Base-by-base conservation (phyloP, 2,113 vertebrate species). In the Henicopernis longicauda region DNA sequence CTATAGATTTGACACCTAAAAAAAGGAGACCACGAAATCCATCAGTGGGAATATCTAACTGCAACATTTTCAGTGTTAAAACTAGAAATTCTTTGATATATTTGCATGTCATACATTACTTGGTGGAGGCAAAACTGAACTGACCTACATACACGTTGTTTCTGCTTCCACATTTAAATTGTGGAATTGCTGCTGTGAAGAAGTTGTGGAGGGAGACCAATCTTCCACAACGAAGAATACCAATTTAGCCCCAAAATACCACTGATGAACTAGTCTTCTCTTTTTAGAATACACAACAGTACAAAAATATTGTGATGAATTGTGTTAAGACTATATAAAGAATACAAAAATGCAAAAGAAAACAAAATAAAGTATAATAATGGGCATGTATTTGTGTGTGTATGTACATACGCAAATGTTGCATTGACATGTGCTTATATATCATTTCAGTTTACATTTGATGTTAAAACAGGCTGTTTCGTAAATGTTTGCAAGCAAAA, bases 401-500 rank as follows among this genome's bases (percentile, higher is more conserved):
- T 71, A 72, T 57, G 78, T 73, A 94, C 84, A 26, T 80, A 85
- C 4, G 52, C 90, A 93, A 79, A 91, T 77, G 92, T 34, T 15
- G 11, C 72, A 93, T 36, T 50, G 79, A 89, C 52, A 27, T 58
- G 94, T 93, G 94, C 21, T 94, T 76, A 80, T 84, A 82, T 63
- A 77, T 62, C 29, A 72, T 85, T 73, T 97, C 80, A 34, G 36
- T 92, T 96, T 94, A 97, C 89, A 97, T 95, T 94, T 83, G 96
- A 97, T 98, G 97, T 95, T 97, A 97, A 95, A 98, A 98, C 98
- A 97, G 96, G 98, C 97, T 96, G 93, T 93, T 98, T 55, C 54
- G 63, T 97, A 96, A 92, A 98, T 97, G 96, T 97, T 98, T 87
- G 98, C 98, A 98, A 96, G 98, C 98, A 98, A 98, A 98, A 96